Evolutionary conservation across 2,113 vertebrate species (phyloP), one percentile per base, ranked within the genome.

Genomic region (Indicator maculatus): DNA sequence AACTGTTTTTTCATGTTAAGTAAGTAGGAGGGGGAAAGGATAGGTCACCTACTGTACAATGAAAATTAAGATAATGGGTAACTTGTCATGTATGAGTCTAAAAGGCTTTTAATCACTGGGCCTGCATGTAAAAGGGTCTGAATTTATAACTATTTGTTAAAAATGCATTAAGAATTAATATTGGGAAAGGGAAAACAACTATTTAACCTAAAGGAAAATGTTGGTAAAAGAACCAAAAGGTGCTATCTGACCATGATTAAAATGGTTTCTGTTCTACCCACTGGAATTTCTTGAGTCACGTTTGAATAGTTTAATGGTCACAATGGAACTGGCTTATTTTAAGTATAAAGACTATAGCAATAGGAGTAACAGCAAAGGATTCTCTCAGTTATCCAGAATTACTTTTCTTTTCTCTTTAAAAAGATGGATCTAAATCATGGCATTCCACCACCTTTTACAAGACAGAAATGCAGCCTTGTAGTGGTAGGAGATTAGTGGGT

Each of bases 41-140:
- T 86, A 65, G 83, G 90, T 96, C 79, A 89, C 60, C 45, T 63
- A 27, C 64, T 85, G 71, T 77, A 80, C 85, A 90, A 38, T 94
- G 85, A 70, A 88, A 91, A 83, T 91, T 88, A 88, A 67, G 90
- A 74, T 95, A 95, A 90, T 88, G 77, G 72, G 58, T 86, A 94
- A 86, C 66, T 58, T 84, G 73, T 72, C 63, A 82, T 69, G 88
- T 81, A 94, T 93, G 41, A 91, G 56, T 47, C 26, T 93, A 64
- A 94, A 95, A 86, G 63, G 38, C 80, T 81, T 95, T 89, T 94
- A 88, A 90, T 95, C 86, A 83, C 53, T 86, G 75, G 76, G 53
- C 26, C 72, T 17, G 58, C 38, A 45, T 88, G 73, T 74, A 60
- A 88, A 80, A 88, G 38, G 67, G 56, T 86, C 83, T 96, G 93